phyloP scores from a whole-genome alignment of 1,140 invertebrate genomes.

The Pogonus chalceus region DNA sequence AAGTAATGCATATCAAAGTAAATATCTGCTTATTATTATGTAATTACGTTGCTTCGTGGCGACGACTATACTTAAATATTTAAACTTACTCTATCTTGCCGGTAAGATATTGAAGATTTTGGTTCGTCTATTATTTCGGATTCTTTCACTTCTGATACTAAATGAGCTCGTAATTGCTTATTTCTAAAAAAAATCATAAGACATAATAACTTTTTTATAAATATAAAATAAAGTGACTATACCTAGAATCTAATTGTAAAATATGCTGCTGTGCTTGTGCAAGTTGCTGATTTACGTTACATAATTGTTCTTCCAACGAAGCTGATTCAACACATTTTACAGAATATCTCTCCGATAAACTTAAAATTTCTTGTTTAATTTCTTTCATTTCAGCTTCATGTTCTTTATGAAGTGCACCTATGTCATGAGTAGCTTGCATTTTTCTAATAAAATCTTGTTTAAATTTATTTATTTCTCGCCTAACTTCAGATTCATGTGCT shows the following conservation, averaged over 20 bases:
- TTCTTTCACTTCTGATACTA: conserved; percentile 48
- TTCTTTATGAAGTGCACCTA: conserved; percentile 41
- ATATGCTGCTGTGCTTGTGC: conserved; percentile 70
- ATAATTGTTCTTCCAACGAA: conserved; percentile 72
- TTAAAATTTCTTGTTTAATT: conserved; percentile 75
- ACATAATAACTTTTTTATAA: neutral
- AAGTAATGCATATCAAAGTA: no score
- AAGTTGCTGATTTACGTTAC: conserved; percentile 62
- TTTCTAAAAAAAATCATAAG: conserved; percentile 41
- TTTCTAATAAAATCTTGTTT: conserved; percentile 75
- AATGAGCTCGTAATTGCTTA: conserved; percentile 62
- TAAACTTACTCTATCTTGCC: conserved; percentile 8
- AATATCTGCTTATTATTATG: no score
- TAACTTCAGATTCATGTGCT: conserved; percentile 83
- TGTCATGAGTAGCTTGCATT: conserved; percentile 36
- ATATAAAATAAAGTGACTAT: conserved; percentile 15
- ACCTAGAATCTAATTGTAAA: conserved; percentile 63
- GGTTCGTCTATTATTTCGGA: conserved; percentile 20
- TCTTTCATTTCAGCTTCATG: conserved; percentile 70
- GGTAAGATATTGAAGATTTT: conserved; percentile 6
- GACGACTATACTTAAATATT: neutral
- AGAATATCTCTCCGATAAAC: conserved; percentile 82
- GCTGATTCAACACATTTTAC: conserved; percentile 85
- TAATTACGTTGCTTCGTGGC: no score
- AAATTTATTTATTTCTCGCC: conserved; percentile 76